Percentiles rank a stretch among this genome's conserved stretches.
Conservation (phyloP, 2,113 vertebrate species). For the Tachycineta bicolor region DNA sequence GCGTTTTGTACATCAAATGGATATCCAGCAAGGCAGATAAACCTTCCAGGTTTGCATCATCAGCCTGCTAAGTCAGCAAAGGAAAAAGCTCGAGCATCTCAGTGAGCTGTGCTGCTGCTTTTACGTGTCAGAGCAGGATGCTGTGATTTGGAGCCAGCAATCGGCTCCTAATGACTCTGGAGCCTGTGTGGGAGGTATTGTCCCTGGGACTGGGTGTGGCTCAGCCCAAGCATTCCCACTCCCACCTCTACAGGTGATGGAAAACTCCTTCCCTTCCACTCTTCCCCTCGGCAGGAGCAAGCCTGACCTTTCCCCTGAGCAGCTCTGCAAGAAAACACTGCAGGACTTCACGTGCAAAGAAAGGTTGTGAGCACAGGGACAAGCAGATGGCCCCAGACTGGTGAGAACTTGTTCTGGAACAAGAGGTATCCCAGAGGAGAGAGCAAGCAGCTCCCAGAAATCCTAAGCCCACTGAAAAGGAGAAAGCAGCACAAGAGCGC, state of each 20-base stretch:
- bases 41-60: not conserved
- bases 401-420: not conserved
- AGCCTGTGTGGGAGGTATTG: not conserved
- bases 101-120: not conserved
- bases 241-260: conserved; percentile 9
- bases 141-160: not conserved
- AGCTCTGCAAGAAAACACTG: not conserved
- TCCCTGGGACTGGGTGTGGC: conserved; percentile 9
- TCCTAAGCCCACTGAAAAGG: not conserved
- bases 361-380: not conserved
- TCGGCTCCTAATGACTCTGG: not conserved
- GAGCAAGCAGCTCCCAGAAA: not conserved
- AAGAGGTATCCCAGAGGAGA: not conserved
- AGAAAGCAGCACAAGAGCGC: not conserved
- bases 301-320: not conserved
- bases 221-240: not conserved
- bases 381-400: not conserved
- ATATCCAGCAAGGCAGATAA: not conserved
- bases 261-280: not conserved
- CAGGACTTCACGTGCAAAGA: not conserved
- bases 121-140: not conserved
- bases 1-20: not conserved
- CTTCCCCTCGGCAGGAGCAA: not conserved
- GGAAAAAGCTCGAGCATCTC: not conserved
- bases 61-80: not conserved